Percentiles rank a stretch among this genome's conserved stretches.
These are phyloP conservation scores for Nyctibius grandis DNA, from an alignment of 2,797 vertebrate genomes.

Conservation along the genomic window DNA sequence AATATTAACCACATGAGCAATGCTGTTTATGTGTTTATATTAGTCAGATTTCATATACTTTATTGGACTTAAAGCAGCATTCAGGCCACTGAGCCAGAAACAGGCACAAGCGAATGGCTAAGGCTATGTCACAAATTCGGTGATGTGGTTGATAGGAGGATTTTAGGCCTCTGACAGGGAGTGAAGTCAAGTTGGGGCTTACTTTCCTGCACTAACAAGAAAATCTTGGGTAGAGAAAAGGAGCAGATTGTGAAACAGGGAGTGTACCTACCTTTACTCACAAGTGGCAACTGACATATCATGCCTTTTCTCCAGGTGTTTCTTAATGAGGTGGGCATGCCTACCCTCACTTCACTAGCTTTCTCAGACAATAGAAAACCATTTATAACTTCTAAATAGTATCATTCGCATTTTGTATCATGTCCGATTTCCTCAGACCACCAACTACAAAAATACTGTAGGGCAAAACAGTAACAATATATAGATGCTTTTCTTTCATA, in stretches of 20 bases:
- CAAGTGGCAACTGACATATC: background rate
- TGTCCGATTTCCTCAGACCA: background rate
- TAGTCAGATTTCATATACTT: background rate
- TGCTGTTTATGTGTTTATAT: background rate
- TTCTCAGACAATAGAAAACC: background rate
- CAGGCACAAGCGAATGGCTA: background rate
- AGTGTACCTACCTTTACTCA: background rate
- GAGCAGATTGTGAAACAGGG: background rate
- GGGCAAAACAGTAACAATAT: background rate
- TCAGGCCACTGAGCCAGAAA: background rate
- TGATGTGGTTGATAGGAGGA: background rate
- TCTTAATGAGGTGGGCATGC: background rate
- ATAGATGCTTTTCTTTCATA: background rate
- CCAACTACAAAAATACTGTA: background rate
- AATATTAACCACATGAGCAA: background rate
- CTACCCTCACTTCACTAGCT: background rate
- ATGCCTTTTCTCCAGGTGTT: background rate
- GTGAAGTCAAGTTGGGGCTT: background rate
- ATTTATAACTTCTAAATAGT: background rate
- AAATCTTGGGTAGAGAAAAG: background rate
- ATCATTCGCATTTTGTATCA: background rate
- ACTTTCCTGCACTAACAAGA: background rate
- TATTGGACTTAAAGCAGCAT: background rate
- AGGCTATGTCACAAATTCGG: background rate
- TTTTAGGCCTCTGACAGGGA: background rate